Conservation (phyloP, 1,140 invertebrate genomes). For the Ceratina japonica region DNA sequence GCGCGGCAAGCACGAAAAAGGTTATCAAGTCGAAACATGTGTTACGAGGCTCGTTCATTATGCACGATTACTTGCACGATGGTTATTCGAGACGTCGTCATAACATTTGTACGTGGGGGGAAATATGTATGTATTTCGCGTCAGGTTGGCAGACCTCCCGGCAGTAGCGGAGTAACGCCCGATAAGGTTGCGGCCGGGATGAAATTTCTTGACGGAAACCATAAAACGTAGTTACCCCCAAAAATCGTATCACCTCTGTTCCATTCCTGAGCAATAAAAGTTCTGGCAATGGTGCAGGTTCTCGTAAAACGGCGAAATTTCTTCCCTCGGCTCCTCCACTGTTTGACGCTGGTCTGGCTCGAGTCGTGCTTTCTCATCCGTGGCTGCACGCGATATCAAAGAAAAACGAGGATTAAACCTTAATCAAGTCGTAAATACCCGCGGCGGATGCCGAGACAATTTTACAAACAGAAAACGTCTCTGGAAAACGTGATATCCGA, state of each 20-base stretch:
- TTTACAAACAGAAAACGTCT: neutral
- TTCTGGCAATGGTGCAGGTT: conserved; percentile 3
- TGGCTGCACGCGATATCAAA: neutral
- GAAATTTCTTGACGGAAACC: conserved; percentile 50
- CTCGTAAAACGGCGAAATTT: conserved; percentile 37
- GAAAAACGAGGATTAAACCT: neutral
- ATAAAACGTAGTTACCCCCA: conserved; percentile 28
- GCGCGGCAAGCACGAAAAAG: neutral
- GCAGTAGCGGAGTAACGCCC: conserved; percentile 40
- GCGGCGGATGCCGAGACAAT: neutral
- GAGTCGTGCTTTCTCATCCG: no score
- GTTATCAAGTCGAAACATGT: neutral
- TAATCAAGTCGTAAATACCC: neutral
- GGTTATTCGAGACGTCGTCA: conserved; percentile 40
- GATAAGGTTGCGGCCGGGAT: conserved; percentile 40
- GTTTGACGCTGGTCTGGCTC: neutral
- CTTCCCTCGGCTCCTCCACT: neutral
- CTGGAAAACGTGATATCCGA: neutral
- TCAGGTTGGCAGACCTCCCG: conserved; percentile 44
- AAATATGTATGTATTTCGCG: conserved; percentile 1
- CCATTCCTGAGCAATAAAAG: conserved; percentile 27
- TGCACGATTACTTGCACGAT: neutral
- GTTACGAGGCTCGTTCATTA: neutral
- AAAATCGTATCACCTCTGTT: conserved; percentile 42
- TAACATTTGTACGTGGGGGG: conserved; percentile 34